Conservation (phyloP, 1,140 invertebrate genomes). For the Drosophila oshimai region DNA sequence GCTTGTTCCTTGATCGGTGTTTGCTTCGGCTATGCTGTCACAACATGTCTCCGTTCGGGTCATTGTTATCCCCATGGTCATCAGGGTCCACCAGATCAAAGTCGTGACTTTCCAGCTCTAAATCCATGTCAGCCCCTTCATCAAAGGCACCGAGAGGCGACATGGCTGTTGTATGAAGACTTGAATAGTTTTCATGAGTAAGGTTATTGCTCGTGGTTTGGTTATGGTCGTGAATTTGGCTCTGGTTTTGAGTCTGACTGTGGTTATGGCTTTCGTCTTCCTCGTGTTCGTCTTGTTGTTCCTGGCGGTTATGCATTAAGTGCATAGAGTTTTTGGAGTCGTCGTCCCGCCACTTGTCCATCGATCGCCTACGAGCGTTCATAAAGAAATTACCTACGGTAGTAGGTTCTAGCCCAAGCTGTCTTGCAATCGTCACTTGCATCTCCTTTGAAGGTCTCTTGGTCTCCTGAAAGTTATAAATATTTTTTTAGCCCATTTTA, state of each 20-base stretch:
- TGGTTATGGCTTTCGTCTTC: conserved; percentile 8
- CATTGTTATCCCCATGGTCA: conserved; percentile 82
- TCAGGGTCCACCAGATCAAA: conserved; percentile 82
- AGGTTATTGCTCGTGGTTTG: conserved; percentile 6
- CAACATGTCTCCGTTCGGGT: conserved; percentile 83
- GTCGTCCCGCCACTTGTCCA: conserved; percentile 99
- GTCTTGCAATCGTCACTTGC: conserved; percentile 99
- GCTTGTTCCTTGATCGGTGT: conserved; percentile 1
- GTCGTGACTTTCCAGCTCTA: conserved; percentile 75
- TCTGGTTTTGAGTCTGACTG: not conserved
- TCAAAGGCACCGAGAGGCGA: conserved; percentile 80
- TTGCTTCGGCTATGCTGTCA: conserved; percentile 79
- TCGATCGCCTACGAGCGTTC: conserved; percentile 98
- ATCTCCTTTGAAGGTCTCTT: conserved; percentile 99
- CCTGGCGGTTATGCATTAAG: conserved; percentile 20
- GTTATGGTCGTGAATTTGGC: not conserved
- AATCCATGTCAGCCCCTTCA: conserved; percentile 70
- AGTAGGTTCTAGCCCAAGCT: conserved; percentile 98
- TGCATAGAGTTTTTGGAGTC: conserved; percentile 84
- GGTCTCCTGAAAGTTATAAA: conserved; percentile 90
- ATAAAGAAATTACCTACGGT: conserved; percentile 99
- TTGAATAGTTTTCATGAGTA: conserved; percentile 31
- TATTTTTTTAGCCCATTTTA: conserved; percentile 20
- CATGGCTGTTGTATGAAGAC: conserved; percentile 65
- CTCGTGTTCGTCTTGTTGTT: conserved; percentile 31